Evolutionary conservation across 2,797 vertebrate genomes (phyloP).

Genomic region (Bradypus variegatus): DNA sequence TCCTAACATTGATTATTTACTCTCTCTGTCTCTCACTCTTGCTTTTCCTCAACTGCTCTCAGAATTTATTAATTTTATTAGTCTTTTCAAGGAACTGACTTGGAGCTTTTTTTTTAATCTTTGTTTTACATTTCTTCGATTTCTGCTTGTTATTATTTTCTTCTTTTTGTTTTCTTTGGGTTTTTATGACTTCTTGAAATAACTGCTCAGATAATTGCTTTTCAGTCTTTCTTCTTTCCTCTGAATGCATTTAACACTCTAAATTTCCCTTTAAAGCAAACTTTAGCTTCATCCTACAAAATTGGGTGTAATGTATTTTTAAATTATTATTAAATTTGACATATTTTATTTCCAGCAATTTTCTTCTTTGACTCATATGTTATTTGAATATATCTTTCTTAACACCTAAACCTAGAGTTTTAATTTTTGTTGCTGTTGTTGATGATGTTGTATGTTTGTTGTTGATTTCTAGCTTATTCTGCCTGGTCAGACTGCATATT

Average conservation of each 20-base stretch:
- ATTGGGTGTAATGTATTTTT: background rate
- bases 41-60: background rate
- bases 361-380: background rate
- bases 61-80: background rate
- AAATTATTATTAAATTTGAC: background rate
- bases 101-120: background rate
- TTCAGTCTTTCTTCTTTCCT: background rate
- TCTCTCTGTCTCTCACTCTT: no score
- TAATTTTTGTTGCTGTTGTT: background rate
- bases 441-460: background rate
- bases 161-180: background rate
- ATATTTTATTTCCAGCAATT: background rate
- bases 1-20: background rate
- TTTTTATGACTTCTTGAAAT: background rate
- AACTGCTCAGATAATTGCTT: background rate
- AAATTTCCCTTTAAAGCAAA: background rate
- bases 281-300: background rate
- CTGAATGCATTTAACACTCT: background rate
- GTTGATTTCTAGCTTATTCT: background rate
- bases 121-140: background rate
- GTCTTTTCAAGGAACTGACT: background rate
- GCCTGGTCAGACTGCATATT: background rate
- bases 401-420: background rate
- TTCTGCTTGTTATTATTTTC: background rate
- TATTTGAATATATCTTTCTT: background rate